Evolutionary conservation across 2,888 invertebrate species (phyloP).

Genomic region (Trichogramma evanescens): DNA sequence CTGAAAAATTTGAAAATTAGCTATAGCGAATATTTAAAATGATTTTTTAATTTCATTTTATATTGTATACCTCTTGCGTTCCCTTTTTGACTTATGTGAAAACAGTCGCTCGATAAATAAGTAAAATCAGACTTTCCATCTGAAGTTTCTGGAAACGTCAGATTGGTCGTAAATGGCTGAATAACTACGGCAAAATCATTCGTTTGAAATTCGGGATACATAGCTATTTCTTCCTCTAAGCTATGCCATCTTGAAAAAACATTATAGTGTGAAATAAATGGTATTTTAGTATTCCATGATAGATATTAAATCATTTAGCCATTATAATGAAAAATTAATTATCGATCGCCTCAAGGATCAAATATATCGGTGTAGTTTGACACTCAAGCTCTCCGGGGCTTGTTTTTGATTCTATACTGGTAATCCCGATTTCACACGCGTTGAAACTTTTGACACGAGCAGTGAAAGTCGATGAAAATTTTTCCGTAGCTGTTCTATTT

Average conservation of each 20-base stretch:
- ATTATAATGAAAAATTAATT: no score
- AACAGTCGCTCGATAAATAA: slow-evolving; percentile 57
- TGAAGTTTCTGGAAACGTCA: slow-evolving; percentile 44
- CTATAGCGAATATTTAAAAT: slow-evolving; percentile 1
- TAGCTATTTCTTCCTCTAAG: slow-evolving; percentile 50
- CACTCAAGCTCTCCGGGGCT: no score
- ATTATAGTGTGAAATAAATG: background rate
- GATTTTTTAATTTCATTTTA: background rate
- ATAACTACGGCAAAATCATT: slow-evolving; percentile 56
- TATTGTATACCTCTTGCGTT: slow-evolving; percentile 51
- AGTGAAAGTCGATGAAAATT: no score
- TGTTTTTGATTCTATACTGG: no score
- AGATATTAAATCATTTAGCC: no score
- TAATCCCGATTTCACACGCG: no score
- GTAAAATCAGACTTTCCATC: slow-evolving; percentile 49
- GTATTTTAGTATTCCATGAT: background rate
- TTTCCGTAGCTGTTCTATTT: no score
- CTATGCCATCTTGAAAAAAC: slow-evolving; percentile 47
- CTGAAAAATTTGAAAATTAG: slow-evolving; percentile 38
- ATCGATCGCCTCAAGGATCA: no score
- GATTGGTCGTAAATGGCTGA: slow-evolving; percentile 50
- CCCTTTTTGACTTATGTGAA: slow-evolving; percentile 58
- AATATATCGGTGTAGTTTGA: no score
- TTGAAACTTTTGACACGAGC: no score
- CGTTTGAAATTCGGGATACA: slow-evolving; percentile 46